phyloP scores from a whole-genome alignment of 2,113 vertebrate species.

The Oreochromis tanganicae region DNA sequence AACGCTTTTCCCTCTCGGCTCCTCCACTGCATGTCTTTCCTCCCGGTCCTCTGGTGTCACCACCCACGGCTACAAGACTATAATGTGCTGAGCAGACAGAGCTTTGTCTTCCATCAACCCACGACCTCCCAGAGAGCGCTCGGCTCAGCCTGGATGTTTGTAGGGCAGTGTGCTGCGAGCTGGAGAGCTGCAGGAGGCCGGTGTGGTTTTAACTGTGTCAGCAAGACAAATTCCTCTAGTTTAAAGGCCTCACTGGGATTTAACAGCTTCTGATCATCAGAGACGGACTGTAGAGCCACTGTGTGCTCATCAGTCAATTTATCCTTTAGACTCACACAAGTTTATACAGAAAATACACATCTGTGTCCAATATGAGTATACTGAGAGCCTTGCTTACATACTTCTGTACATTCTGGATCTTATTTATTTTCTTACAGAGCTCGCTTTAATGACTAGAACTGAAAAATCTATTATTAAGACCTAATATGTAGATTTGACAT shows the following conservation, averaged over 20 bases:
- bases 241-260: neutral
- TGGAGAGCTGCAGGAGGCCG: neutral
- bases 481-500: neutral
- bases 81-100: neutral
- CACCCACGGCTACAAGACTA: neutral
- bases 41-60: neutral
- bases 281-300: neutral
- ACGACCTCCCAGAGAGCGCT: neutral
- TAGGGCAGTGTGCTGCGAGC: neutral
- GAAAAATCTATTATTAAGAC: neutral
- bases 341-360: neutral
- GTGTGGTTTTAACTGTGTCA: neutral
- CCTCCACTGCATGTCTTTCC: neutral
- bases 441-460: neutral
- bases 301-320: neutral
- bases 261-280: neutral
- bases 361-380: neutral
- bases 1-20: neutral
- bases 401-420: neutral
- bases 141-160: neutral
- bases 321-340: neutral
- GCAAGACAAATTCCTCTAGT: neutral
- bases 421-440: neutral
- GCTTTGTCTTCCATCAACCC: neutral
- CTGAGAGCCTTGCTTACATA: accelerated